A percentile compares a stretch with the other conserved stretches of the same genome.
Conservation (phyloP, 2,113 vertebrate genomes). For the Pontoporia blainvillei region DNA sequence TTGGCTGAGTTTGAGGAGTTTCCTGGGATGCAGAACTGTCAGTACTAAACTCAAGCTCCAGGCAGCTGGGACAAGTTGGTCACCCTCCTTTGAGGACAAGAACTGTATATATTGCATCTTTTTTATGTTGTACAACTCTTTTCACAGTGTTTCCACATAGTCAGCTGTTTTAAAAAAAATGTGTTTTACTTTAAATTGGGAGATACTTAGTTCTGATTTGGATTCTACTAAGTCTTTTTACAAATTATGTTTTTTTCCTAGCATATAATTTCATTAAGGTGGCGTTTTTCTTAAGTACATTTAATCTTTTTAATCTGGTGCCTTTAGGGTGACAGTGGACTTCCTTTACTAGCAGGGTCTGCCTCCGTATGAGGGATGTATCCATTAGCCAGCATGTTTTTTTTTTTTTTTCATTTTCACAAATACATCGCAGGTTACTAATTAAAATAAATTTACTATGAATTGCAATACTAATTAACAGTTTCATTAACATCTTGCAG, state of each 20-base stretch:
- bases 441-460: not conserved
- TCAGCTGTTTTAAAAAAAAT: not conserved
- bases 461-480: not conserved
- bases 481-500: not conserved
- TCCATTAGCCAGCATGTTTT: fast-evolving
- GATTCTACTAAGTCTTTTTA: not conserved
- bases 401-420: not conserved
- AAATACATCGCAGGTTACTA: not conserved
- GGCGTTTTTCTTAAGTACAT: not conserved
- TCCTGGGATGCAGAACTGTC: not conserved
- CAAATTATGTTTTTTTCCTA: not conserved
- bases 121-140: not conserved
- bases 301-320: not conserved
- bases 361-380: fast-evolving
- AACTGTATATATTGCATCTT: not conserved
- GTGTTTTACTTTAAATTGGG: not conserved
- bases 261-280: not conserved
- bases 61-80: not conserved
- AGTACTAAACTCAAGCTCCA: not conserved
- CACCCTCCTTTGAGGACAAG: not conserved
- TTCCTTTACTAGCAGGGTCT: not conserved
- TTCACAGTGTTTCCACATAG: not conserved
- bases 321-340: not conserved
- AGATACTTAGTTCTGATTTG: not conserved
- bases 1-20: not conserved